Percentiles rank a stretch among this genome's conserved stretches.
These are phyloP conservation scores for Venusia cambrica DNA, from an alignment of 2,888 invertebrate species.

Conservation along the genomic window DNA sequence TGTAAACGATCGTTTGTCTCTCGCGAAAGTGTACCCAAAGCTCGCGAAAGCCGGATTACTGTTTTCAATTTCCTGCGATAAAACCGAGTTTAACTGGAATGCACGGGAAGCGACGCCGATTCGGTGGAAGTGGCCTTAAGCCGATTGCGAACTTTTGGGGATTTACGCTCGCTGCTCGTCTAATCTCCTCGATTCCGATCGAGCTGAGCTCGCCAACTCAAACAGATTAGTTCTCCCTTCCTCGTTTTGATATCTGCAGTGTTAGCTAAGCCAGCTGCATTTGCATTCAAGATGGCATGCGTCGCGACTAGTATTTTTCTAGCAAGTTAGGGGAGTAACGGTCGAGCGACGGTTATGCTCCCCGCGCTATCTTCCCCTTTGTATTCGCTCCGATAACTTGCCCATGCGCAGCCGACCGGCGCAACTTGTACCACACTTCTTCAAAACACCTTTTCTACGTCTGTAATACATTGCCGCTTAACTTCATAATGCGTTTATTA, in stretches of 20 bases:
- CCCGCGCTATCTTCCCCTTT: conserved; percentile 80
- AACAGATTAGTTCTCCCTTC: conserved; percentile 44
- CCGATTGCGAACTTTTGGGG: conserved; percentile 53
- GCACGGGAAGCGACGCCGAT: conserved; percentile 40
- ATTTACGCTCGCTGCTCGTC: conserved; percentile 51
- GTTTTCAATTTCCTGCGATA: conserved; percentile 51
- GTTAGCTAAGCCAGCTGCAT: conserved; percentile 47
- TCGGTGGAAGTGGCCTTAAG: conserved; percentile 55
- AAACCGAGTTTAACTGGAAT: conserved; percentile 33
- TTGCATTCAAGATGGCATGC: conserved; percentile 58
- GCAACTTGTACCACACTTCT: conserved; percentile 70
- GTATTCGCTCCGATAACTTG: conserved; percentile 81
- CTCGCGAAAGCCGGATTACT: conserved; percentile 59
- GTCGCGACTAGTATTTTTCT: conserved; percentile 77
- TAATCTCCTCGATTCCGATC: conserved; percentile 60
- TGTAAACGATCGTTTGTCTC: conserved; percentile 51
- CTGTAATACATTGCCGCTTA: conserved; percentile 61
- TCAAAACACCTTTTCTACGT: conserved; percentile 62
- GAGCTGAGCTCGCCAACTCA: conserved; percentile 47
- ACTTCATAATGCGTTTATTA: conserved; percentile 38
- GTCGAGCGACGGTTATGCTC: conserved; percentile 78
- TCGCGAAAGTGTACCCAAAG: conserved; percentile 61
- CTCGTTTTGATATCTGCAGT: conserved; percentile 49
- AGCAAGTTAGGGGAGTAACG: conserved; percentile 80
- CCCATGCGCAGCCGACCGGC: conserved; percentile 79